phyloP scores from a whole-genome alignment of 2,113 vertebrate species.

The Limnothrissa miodon region DNA sequence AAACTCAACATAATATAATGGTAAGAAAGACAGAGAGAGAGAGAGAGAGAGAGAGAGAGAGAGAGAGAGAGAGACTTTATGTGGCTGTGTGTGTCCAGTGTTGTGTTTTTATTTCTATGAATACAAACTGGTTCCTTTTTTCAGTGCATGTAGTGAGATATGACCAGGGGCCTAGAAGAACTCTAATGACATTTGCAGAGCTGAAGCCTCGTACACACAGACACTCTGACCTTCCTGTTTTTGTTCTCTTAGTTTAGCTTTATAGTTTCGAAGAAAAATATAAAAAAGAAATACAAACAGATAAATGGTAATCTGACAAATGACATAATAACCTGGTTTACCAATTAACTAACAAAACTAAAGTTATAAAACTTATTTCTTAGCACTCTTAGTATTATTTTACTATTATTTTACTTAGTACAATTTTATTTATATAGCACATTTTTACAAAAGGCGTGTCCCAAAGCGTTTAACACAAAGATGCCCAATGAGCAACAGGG shows the following conservation, averaged over 20 bases:
- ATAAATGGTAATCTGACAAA: too few species aligned
- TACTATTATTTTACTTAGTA: not conserved
- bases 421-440: not conserved
- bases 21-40: too few species aligned
- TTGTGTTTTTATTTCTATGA: not conserved
- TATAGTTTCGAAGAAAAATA: not conserved
- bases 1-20: too few species aligned
- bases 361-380: too few species aligned
- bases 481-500: too few species aligned
- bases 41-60: too few species aligned
- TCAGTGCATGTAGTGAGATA: not conserved
- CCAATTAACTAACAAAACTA: too few species aligned
- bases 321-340: too few species aligned
- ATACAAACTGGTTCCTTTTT: not conserved
- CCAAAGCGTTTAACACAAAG: too few species aligned
- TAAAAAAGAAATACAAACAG: too few species aligned
- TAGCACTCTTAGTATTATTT: too few species aligned
- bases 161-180: not conserved
- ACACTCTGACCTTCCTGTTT: slow-evolving; percentile 1
- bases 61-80: not conserved
- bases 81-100: not conserved
- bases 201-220: not conserved
- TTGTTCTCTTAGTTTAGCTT: not conserved
- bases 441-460: too few species aligned
- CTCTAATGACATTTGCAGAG: not conserved